Base-by-base conservation (phyloP, 2,113 vertebrate species). In the Osmerus eperlanus region DNA sequence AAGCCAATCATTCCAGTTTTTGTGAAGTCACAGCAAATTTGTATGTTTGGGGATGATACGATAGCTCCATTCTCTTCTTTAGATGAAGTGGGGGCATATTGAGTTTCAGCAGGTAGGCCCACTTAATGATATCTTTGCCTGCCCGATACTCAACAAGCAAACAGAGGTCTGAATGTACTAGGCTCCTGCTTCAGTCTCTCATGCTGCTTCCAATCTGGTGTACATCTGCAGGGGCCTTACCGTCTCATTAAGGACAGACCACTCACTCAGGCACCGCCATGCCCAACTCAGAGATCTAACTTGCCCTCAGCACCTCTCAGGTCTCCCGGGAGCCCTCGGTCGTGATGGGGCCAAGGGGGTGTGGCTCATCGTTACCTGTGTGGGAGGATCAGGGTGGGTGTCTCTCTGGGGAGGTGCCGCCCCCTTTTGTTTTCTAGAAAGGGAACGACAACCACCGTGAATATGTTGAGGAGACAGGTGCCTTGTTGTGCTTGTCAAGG, bases 191-290 rank as follows among this genome's bases (percentile, higher is more conserved):
- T 78, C 84, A 74, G 54, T 7, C 68, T 81, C 64, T 71, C 21
- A 65, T 55, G 62, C 55, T 71, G 81, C 70, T 74, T 67, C 82
- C 90, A 92, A 92, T 89, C 91, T 93, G 92, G 87, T 54, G 68
- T 91, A 91, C 91, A 92, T 91, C 90, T 93, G 91, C 85, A 83
- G 84, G 86, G 83, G 78, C 1, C 84, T 80, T 63, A 89, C 88
- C 88, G 28, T 91, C 83, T 92, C 81, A 93, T 93, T 93, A 93
- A 79, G 71, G 66, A 81, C 4, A 80, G 84, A 85, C 83, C 88
- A 36, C 86, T 87, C 62, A 9, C 29, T 73, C 74, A 63, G 68
- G 70, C 36, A 68, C 78, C 18, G 67, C 77, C 76, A n/a, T 78
- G 75, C 79, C 68, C 74, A 21, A 73, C 74, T 73, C 21, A 65